Conservation (phyloP, 2,113 vertebrate genomes). For the Oncorhynchus keta region DNA sequence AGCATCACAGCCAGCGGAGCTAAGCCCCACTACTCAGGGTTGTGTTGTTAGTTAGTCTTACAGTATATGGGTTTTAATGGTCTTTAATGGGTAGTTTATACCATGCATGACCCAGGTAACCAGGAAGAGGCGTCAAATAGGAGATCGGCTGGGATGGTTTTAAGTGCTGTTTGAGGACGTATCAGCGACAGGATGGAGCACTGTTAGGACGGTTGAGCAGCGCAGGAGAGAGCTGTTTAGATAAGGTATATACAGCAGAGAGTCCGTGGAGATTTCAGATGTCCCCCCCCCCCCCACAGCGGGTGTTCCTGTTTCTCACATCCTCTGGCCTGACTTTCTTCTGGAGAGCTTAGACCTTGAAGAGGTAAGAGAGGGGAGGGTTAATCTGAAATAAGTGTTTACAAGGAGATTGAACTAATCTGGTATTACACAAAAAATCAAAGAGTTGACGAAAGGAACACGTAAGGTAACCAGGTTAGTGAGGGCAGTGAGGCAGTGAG, state of each 20-base stretch:
- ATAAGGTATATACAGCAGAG: conserved; percentile 46
- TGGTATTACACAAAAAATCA: neutral
- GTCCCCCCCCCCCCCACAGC: conserved; percentile 19
- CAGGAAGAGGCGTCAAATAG: conserved; percentile 36
- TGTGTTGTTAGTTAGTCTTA: neutral
- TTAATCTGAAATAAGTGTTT: neutral
- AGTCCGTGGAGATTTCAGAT: conserved; percentile 45
- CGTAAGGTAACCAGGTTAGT: neutral
- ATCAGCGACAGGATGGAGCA: conserved; percentile 19
- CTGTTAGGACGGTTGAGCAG: too few relatives aligned
- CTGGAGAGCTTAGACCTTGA: conserved; percentile 95
- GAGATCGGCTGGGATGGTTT: conserved; percentile 22
- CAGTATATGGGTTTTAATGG: conserved; percentile 5
- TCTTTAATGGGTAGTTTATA: conserved; percentile 23
- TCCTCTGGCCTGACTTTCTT: conserved; percentile 89
- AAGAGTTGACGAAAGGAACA: neutral
- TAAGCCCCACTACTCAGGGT: neutral
- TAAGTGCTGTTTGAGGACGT: neutral
- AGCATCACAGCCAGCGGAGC: neutral
- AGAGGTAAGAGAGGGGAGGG: neutral
- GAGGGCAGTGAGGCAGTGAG: neutral
- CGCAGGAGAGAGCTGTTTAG: conserved; percentile 26
- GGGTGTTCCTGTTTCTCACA: conserved; percentile 73
- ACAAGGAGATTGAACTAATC: neutral
- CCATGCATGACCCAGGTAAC: conserved; percentile 57